phyloP scores from a whole-genome alignment of 2,113 vertebrate genomes.

The Quiscalus mexicanus region DNA sequence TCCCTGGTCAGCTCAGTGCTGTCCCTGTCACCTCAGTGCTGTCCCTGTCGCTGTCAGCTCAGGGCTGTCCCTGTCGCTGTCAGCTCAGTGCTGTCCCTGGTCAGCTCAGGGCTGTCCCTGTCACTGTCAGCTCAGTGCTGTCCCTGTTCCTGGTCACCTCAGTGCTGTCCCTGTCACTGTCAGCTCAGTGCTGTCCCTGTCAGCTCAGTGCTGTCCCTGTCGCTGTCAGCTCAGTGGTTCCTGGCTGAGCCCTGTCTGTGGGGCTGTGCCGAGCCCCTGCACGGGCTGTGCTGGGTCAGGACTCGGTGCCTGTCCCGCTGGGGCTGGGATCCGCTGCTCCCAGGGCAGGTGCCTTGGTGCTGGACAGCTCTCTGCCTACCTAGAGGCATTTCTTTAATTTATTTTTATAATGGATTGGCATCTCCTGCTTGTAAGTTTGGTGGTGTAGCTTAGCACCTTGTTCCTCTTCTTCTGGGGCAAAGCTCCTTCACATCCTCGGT shows the following conservation, averaged over 20 bases:
- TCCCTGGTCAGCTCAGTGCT: no score
- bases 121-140: no score
- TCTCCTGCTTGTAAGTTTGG: neutral
- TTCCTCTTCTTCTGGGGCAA: neutral
- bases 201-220: no score
- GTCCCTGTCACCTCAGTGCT: no score
- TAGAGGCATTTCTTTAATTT: neutral
- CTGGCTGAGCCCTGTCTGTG: neutral
- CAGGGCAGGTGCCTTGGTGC: neutral
- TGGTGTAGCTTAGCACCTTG: accelerated
- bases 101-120: no score
- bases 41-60: no score
- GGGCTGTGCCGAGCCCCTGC: neutral
- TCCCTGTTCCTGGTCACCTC: no score
- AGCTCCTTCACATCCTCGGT: neutral
- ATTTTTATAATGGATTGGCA: neutral
- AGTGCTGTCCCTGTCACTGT: no score
- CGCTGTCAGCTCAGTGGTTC: accelerated
- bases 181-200: no score
- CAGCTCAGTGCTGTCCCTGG: no score
- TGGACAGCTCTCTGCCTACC: neutral
- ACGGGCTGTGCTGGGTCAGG: accelerated
- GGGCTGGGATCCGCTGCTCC: neutral
- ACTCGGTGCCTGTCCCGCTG: neutral
- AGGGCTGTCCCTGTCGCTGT: no score